A percentile compares a stretch with the other conserved stretches of the same genome.
Evolutionary conservation across 2,113 vertebrate genomes (phyloP).

Genomic region (Chauna torquata): DNA sequence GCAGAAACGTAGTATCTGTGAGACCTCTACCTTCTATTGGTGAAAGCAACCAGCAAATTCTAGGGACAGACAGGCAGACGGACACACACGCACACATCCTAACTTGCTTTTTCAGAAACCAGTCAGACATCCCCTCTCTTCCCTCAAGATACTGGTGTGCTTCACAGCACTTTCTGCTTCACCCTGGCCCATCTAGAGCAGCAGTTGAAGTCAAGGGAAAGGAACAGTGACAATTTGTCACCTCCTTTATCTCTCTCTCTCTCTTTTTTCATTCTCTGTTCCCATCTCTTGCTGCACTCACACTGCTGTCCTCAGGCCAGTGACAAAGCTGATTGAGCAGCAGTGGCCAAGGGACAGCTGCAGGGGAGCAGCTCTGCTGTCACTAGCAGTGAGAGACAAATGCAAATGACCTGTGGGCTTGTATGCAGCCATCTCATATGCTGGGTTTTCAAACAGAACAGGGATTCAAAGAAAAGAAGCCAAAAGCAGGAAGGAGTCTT

Average conservation of each 20-base stretch:
- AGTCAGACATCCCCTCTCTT: not conserved
- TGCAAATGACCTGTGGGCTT: not conserved
- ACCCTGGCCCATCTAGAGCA: not conserved
- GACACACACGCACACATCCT: not conserved
- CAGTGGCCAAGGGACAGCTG: not conserved
- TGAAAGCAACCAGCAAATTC: not conserved
- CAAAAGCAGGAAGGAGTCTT: not conserved
- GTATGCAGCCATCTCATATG: rapidly evolving
- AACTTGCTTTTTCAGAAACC: not conserved
- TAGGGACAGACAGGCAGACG: not conserved
- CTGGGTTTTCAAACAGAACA: not conserved
- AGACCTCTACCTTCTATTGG: not conserved
- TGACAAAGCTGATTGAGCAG: not conserved
- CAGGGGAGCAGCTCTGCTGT: not conserved
- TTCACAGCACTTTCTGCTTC: not conserved
- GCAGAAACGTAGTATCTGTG: not conserved
- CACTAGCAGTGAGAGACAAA: not conserved
- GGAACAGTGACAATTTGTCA: not conserved
- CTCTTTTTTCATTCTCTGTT: not conserved
- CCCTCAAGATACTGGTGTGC: not conserved
- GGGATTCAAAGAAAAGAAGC: not conserved
- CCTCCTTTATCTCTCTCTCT: not conserved
- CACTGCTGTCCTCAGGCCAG: not conserved
- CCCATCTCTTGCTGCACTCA: rapidly evolving
- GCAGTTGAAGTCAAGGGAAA: not conserved